Base-by-base conservation (phyloP, 2,888 invertebrate genomes). In the Nemapogon koenigi region DNA sequence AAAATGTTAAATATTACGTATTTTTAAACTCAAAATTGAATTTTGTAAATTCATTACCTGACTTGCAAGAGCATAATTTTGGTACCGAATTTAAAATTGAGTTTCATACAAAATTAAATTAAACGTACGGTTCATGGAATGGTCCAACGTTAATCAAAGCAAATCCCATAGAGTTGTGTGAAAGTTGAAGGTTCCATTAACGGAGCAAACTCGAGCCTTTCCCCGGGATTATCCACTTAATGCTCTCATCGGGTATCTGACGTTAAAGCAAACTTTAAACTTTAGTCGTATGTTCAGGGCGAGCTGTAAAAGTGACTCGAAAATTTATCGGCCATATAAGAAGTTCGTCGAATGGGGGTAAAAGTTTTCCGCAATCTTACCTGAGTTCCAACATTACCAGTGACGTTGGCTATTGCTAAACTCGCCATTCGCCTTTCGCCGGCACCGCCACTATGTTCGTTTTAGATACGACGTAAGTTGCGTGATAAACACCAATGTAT, bases 231-330 rank as follows among this genome's bases (percentile, higher is more conserved):
- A 75, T 67, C 64, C 59, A 66, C 63, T 71, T 68, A 66, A 68
- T 67, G 59, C 67, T 41, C 40, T 38, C 41, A 43, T 38, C 33
- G 42, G 32, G 28, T 35, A 25, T 30, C 28, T 25, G 36, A 32
- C 33, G 35, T 26, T 27, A 40, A 38, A 41, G 42, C 31, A 28
- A 43, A 41, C 44, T 49, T 51, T 49, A 53, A 72, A 72, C 59
- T 71, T 68, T 55, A 47, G 54, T 56, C 69, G 61, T 72, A 71
- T 59, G 71, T 70, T 69, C 67, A 55, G 29, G 37, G 47, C 59
- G 59, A 70, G 73, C 68, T 73, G 70, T 71, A 71, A 72, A 69
- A 69, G 65, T 64, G 73, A 72, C 71, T 75, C 49, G 49, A 60
- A 71, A 73, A 78, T 79, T 76, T 79, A 78, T 76, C 59, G 70